These are phyloP conservation scores for Matsumurasca onukii DNA, from an alignment of 1,140 invertebrate genomes.

Conservation along the genomic window DNA sequence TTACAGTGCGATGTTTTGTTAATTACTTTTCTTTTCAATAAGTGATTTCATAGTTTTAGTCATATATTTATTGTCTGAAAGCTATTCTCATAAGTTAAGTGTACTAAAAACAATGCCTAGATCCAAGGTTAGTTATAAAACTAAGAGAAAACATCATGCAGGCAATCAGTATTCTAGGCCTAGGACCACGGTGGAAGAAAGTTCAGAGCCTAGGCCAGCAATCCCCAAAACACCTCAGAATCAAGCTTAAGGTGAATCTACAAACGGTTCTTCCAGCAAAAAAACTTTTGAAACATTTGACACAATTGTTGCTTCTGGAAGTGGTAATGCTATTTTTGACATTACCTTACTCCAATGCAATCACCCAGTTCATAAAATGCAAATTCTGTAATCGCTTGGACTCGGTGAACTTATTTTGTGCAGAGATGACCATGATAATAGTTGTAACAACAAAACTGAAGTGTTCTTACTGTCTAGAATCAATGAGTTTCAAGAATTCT, in stretches of 20 bases:
- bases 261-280: not conserved
- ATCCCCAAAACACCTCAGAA: not conserved
- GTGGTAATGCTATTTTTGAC: not conserved
- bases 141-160: not conserved
- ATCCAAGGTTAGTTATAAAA: constrained; percentile 7
- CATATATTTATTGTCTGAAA: too few species aligned
- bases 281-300: not conserved
- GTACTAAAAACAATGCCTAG: too few species aligned
- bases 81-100: too few species aligned
- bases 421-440: not conserved
- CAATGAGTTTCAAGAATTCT: not conserved
- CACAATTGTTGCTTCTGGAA: not conserved
- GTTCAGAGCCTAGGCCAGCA: not conserved
- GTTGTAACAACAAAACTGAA: not conserved
- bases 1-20: too few species aligned
- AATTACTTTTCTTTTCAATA: too few species aligned
- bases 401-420: not conserved
- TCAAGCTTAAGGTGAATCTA: not conserved
- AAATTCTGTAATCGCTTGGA: not conserved
- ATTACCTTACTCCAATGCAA: not conserved
- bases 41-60: too few species aligned
- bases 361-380: not conserved
- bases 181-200: too few species aligned
- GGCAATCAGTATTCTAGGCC: not conserved
- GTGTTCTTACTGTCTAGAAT: not conserved